Percentiles rank a stretch among this genome's conserved stretches.
These are phyloP conservation scores for Plebejus melissa DNA, from an alignment of 2,888 invertebrate genomes.

Conservation along the genomic window DNA sequence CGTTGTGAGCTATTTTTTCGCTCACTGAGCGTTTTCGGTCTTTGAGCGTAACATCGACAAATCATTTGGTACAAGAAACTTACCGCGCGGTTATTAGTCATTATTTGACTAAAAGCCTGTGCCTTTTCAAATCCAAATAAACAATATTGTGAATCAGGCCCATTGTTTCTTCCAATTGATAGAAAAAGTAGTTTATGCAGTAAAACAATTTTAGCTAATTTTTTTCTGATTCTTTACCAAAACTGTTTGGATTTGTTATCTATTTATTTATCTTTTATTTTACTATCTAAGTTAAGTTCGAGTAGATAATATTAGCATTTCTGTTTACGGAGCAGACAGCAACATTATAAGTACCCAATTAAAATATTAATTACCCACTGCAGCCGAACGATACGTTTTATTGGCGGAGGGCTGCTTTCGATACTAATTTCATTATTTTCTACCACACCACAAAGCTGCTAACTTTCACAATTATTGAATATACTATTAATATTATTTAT, in stretches of 20 bases:
- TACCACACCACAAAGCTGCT: not conserved
- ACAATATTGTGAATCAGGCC: no score
- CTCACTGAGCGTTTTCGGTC: no score
- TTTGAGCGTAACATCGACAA: no score
- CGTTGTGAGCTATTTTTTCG: no score
- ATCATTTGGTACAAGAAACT: no score
- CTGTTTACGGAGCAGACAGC: constrained; percentile 45
- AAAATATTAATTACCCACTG: constrained; percentile 77
- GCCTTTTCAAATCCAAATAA: no score
- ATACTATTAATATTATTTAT: no score
- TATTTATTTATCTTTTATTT: not conserved
- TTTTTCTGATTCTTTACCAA: not conserved
- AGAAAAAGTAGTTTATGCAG: no score
- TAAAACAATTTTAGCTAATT: not conserved
- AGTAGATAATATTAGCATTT: constrained; percentile 65
- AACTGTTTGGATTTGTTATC: not conserved
- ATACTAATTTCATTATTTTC: constrained; percentile 13
- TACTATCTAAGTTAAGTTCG: constrained; percentile 41
- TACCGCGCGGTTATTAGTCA: no score
- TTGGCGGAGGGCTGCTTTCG: constrained; percentile 17
- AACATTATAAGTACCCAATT: constrained; percentile 76
- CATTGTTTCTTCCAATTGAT: no score
- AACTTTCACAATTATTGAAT: no score
- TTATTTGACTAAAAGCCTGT: no score
- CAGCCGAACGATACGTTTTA: constrained; percentile 40